Base-by-base conservation (phyloP, 2,797 vertebrate species). In the Setipinna tenuifilis region DNA sequence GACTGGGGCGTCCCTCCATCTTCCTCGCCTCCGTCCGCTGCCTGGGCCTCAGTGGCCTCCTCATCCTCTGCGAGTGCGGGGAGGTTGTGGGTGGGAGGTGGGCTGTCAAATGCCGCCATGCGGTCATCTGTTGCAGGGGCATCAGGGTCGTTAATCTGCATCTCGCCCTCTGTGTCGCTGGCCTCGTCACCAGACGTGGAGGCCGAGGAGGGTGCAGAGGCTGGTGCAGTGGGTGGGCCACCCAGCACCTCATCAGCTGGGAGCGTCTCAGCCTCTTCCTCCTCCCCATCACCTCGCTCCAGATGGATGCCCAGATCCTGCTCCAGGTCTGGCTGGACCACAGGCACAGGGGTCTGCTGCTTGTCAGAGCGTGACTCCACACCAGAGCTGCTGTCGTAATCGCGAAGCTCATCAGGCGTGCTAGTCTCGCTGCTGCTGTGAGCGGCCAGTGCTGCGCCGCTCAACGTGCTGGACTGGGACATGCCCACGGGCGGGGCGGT, bases 331-430 rank as follows among this genome's bases (percentile, higher is more conserved):
- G 93, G 90, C 61, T 94, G 95, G 71, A 90, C 86, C 2, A 91
- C 87, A 0, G 93, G 95, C 3, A 96, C 93, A 0, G 93, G 95
- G 0, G 93, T 96, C 62, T 93, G 95, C 90, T 93, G 95, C 86
- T 95, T 96, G 87, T 96, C 97, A 0, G 96, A 97, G 10, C 89
- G 96, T 0, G 96, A 97, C 92, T 97, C 96, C 0, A 98, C 96
- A 1, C 96, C 97, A 0, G 96, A 97, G 89, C 97, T 98, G 89
- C 97, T 98, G 91, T 98, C 97, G 0, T 98, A 98, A 85, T 97
- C 97, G 0, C 93, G 95, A n/a, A 98, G 95, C 61, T 98, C 97
- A 90, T 98, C 97, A 0, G 97, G 97, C 0, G 97, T 98, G 93
- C 97, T 98, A 0, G 97, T 97, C 91, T 97, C 97, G 1, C 97